Base-by-base conservation (phyloP, 2,888 invertebrate genomes). In the Eumacrocentrus americanus region DNA sequence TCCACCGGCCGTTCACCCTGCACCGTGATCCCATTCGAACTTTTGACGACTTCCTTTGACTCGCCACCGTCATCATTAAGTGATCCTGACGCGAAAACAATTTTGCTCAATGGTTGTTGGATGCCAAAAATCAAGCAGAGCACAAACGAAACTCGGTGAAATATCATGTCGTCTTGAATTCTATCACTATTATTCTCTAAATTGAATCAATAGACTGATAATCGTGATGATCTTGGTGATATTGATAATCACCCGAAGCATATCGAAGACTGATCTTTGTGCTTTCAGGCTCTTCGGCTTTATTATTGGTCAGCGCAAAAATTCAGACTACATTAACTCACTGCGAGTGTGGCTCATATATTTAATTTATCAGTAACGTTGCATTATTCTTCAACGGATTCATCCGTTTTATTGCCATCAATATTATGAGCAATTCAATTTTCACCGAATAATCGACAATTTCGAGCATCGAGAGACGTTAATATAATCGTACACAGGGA, bases 381-480 rank as follows among this genome's bases (percentile, higher is more conserved):
- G n/a, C n/a, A 44, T 54, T 34, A 54, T 54, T 16, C 16, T 16
- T 16, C 54, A 54, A n/a, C 44, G 20, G 34, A 44, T 54, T 25
- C 14, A 54, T 34, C 18, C 16, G 18, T 54, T 54, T 54, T 44
- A 54, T 54, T 44, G 20, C 12, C n/a, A 18, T 14, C 29, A 38
- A 53, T 40, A 51, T 53, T 46, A 47, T 16, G 42, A 34, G 29
- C 44, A 44, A 29, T 29, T 54, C 54, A 54, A 54, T 54, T 54
- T 54, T 44, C 25, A 29, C 34, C 44, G 54, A 29, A 42, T 46
- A 54, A 54, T 54, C 34, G 44, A 54, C 34, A 54, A 54, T 54
- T 54, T 54, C 42, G 44, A 29, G 44, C 44, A 54, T 54, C 16
- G 22, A 42, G 34, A 42, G 18, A 29, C 29, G 5, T 25, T 46